Conservation (phyloP, 2,797 vertebrate species). For the Acipenser ruthenus region DNA sequence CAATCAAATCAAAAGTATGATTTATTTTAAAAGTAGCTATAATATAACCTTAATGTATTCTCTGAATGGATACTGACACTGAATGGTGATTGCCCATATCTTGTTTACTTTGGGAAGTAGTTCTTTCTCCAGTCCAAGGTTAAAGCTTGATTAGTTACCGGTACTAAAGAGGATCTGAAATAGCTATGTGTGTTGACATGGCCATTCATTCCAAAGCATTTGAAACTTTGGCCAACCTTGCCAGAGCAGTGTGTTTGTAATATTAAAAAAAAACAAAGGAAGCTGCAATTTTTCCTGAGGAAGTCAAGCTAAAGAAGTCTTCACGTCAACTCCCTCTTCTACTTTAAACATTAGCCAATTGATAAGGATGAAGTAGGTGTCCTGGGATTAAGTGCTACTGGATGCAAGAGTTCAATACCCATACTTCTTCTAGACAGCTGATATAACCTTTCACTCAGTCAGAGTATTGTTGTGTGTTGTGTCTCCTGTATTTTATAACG, state of each 20-base stretch:
- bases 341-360: neutral
- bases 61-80: constrained; percentile 18
- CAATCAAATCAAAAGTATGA: constrained; percentile 24
- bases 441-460: too few species aligned
- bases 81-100: constrained; percentile 28
- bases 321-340: neutral
- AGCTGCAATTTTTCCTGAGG: neutral
- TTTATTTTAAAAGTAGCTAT: constrained; percentile 24
- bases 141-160: constrained; percentile 10
- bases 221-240: neutral
- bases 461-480: too few species aligned
- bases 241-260: too few species aligned
- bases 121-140: constrained; percentile 20
- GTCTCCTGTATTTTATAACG: too few species aligned
- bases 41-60: constrained; percentile 14
- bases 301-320: neutral
- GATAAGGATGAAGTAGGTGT: neutral
- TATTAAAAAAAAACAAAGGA: neutral
- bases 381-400: neutral
- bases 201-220: constrained; percentile 4
- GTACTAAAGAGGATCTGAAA: constrained; percentile 11
- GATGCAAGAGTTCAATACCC: too few species aligned
- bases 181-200: constrained; percentile 12
- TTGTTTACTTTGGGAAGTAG: constrained; percentile 23
- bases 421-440: too few species aligned